These are phyloP conservation scores for Megaleporinus macrocephalus DNA, from an alignment of 2,113 vertebrate genomes.

Conservation along the genomic window DNA sequence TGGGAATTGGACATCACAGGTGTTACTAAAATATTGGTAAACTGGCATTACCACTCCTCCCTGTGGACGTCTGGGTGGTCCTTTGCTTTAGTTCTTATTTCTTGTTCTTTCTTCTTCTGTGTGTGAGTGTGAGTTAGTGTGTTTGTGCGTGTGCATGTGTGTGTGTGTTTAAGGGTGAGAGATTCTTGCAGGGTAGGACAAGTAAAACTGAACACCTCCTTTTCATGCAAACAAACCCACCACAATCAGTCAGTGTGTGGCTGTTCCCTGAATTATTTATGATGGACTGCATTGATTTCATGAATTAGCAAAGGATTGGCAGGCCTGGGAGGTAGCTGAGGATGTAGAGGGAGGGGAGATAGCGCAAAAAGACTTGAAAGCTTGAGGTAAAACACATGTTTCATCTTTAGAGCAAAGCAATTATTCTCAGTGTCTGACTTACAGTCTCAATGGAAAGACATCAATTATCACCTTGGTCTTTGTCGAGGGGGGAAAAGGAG, in stretches of 20 bases:
- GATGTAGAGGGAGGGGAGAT: slow-evolving; percentile 6
- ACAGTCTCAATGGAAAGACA: slow-evolving; percentile 28
- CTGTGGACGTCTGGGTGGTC: no score
- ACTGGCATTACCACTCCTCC: no score
- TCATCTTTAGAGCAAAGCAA: slow-evolving; percentile 15
- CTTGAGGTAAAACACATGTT: slow-evolving; percentile 32
- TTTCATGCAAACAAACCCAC: slow-evolving; percentile 58
- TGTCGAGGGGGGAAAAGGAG: neutral
- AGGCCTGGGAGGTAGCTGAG: slow-evolving; percentile 48
- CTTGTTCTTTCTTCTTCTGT: no score
- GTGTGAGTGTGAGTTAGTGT: no score
- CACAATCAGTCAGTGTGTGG: slow-evolving; percentile 50
- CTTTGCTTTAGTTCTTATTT: no score
- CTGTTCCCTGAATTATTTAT: slow-evolving; percentile 71
- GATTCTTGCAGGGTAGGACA: slow-evolving; percentile 26
- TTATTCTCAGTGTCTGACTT: slow-evolving; percentile 9
- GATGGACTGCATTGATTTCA: slow-evolving; percentile 64
- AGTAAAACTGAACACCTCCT: slow-evolving; percentile 36
- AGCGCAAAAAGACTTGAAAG: slow-evolving; percentile 12
- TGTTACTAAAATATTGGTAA: no score
- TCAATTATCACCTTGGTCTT: slow-evolving; percentile 5
- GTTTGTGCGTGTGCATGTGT: slow-evolving; percentile 12
- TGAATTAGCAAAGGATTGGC: slow-evolving; percentile 69
- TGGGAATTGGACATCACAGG: no score
- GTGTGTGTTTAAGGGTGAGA: slow-evolving; percentile 23